Evolutionary conservation across 2,113 vertebrate species (phyloP).

Genomic region (Sebastes fasciatus): DNA sequence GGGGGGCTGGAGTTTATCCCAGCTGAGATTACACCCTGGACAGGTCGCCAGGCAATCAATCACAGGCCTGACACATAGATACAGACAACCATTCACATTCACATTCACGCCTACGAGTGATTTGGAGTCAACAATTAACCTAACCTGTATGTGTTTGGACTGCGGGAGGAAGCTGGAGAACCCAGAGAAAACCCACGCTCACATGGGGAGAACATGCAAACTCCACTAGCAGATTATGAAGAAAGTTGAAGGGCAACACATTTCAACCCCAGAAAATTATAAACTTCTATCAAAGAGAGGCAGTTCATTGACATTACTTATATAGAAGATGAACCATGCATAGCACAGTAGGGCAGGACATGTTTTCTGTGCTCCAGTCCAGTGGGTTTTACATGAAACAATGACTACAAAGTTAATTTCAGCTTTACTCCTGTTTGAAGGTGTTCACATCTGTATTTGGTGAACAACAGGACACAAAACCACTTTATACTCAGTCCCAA

Average conservation of each 20-base stretch:
- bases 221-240: neutral
- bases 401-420: neutral
- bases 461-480: neutral
- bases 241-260: no score
- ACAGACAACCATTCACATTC: no score
- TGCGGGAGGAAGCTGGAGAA: neutral
- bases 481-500: neutral
- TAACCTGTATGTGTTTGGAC: neutral
- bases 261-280: no score
- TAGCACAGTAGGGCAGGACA: no score
- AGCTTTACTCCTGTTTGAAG: neutral
- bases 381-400: neutral
- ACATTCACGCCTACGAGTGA: neutral
- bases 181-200: neutral
- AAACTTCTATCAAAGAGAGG: no score
- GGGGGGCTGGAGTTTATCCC: neutral
- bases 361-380: neutral
- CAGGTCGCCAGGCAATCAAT: neutral
- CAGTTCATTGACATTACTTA: no score
- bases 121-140: neutral
- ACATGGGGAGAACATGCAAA: neutral
- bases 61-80: no score
- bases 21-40: neutral
- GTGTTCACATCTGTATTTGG: neutral
- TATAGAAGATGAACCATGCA: no score